Evolutionary conservation across 2,888 invertebrate species (phyloP).

Genomic region (Eupsilia transversa): DNA sequence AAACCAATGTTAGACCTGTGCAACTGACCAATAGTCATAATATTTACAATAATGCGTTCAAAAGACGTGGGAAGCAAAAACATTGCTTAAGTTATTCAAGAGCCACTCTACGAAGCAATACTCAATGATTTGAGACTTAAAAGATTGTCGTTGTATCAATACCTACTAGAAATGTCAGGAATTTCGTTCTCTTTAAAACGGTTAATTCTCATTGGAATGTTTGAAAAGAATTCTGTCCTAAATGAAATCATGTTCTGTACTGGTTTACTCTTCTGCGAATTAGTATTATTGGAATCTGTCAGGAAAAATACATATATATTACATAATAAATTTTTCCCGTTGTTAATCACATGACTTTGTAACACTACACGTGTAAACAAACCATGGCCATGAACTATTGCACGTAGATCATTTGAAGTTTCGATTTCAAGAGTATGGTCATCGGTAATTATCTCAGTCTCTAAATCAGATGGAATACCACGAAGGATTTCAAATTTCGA

Average conservation of each 20-base stretch:
- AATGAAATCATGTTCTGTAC: neutral
- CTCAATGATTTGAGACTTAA: constrained; percentile 60
- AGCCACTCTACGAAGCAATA: constrained; percentile 55
- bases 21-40: constrained; percentile 57
- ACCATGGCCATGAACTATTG: neutral
- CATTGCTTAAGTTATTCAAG: constrained; percentile 63
- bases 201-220: neutral
- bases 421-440: neutral
- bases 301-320: neutral
- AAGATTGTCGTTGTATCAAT: constrained; percentile 50
- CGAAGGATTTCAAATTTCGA: constrained; percentile 11
- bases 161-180: constrained; percentile 30
- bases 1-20: constrained; percentile 25
- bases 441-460: neutral
- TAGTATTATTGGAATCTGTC: neutral
- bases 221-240: neutral
- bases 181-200: constrained; percentile 15
- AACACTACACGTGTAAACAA: constrained; percentile 2
- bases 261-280: neutral
- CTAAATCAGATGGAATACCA: neutral
- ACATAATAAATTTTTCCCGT: constrained; percentile 8
- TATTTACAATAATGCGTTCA: constrained; percentile 69
- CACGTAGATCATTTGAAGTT: neutral
- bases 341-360: neutral
- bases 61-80: constrained; percentile 71